Base-by-base conservation (phyloP, 1,140 invertebrate genomes). In the Contarinia nasturtii region DNA sequence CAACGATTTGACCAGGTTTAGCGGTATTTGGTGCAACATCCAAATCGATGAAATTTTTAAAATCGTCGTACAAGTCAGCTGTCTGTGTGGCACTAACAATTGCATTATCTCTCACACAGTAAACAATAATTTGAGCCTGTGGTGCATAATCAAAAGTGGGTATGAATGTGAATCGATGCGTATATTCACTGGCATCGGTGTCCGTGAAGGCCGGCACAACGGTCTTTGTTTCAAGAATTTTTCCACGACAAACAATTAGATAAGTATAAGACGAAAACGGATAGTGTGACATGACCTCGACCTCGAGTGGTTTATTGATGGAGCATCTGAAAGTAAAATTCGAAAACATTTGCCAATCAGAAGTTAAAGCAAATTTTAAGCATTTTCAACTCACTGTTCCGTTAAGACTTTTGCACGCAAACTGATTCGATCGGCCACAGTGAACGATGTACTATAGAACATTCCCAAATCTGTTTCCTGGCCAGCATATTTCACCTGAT, bases 111-210 rank as follows among this genome's bases (percentile, higher is more conserved):
- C 63, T 66, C 1, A 86, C 64, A 51, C 79, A 86, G 54, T 80
- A 82, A 5, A 88, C 76, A 18, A 90, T 67, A 2, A 93, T 67
- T 33, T 80, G 76, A 1, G 83, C 76, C 42, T 74, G 71, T 1
- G 89, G 89, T 20, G 86, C 77, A 84, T 92, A 88, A 4, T 78
- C 73, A 50, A 78, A 74, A 1, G 75, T 82, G 1, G 84, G 78
- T 19, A 75, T 66, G 52, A 90, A 79, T 50, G 61, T 61, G 19
- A 72, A 58, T 11, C 56, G 58, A 38, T 67, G 59, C 12, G 7
- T 14, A 12, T 40, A 40, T 40, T n/a, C 14, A 15, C 3, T 7
- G 14, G 37, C 7, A 7, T 40, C 14, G 14, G 17, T 7, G 14
- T 40, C 37, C 3, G 3, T 12, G 17, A 15, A 40, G 14, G 14